Percentiles rank a stretch among this genome's conserved stretches.
Conservation (phyloP, 2,888 invertebrate species). For the Aphelenchoides bicaudatus region DNA sequence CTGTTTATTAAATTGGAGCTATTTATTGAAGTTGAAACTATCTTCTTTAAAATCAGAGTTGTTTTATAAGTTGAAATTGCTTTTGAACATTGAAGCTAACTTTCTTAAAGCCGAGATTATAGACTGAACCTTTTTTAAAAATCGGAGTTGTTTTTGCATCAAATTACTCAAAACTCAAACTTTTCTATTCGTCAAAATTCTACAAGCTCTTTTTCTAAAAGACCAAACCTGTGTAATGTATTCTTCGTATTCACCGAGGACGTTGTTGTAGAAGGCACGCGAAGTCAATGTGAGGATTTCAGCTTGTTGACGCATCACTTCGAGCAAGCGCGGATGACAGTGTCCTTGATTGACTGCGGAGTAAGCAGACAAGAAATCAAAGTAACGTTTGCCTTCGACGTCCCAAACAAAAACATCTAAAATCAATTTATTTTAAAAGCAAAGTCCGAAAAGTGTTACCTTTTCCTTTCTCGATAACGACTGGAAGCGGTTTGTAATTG, state of each 20-base stretch:
- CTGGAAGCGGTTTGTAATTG: slow-evolving; percentile 91
- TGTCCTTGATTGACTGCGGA: slow-evolving; percentile 81
- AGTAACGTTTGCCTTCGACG: slow-evolving; percentile 84
- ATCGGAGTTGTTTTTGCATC: too few species aligned
- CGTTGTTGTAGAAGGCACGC: slow-evolving; percentile 83
- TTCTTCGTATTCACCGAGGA: slow-evolving; percentile 77
- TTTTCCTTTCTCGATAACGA: slow-evolving; percentile 80
- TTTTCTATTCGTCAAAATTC: too few species aligned
- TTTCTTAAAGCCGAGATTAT: too few species aligned
- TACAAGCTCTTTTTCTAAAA: not conserved
- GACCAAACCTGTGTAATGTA: slow-evolving; percentile 70
- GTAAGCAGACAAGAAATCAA: slow-evolving; percentile 87
- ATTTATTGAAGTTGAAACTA: too few species aligned
- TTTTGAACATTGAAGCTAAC: too few species aligned
- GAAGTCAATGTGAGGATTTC: slow-evolving; percentile 78
- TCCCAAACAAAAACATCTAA: slow-evolving; percentile 85
- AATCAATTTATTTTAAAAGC: slow-evolving; percentile 29
- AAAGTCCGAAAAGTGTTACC: slow-evolving; percentile 65
- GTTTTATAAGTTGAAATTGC: too few species aligned
- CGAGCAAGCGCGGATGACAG: slow-evolving; percentile 55
- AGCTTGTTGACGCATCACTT: slow-evolving; percentile 73
- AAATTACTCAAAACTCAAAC: too few species aligned
- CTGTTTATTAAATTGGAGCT: too few species aligned
- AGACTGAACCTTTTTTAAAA: too few species aligned
- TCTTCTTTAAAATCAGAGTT: too few species aligned